Evolutionary conservation across 1,140 invertebrate genomes (phyloP), one percentile per base, ranked within the genome.

Genomic region (Eueides isabella): DNA sequence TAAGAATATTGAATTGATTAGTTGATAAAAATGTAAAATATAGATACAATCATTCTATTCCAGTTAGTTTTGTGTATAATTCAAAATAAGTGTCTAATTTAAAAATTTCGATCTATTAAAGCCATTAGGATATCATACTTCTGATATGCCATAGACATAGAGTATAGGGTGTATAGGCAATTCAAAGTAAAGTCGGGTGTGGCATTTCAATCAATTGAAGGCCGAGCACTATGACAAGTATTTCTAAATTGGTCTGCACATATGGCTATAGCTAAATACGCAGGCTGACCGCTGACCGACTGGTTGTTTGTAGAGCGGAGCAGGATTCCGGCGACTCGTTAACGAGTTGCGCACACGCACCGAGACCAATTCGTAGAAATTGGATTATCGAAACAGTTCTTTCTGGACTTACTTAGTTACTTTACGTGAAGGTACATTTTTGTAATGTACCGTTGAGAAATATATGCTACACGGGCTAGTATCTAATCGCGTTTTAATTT

Each of bases 311-410:
- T 78, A 79, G 72, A 80, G 70, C 78, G 79, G 78, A 75, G 75
- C 80, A 82, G 85, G 83, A 86, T 86, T 86, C 84, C 84, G 81
- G 78, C 78, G 80, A 44, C 63, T 74, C 76, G 85, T 79, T 89
- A 89, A 89, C 82, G 83, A 87, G 85, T 28, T 81, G 81, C 80
- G 85, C 85, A 87, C 81, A 87, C 87, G 81, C 80, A 76, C 66
- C 65, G 72, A 79, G 71, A 70, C 67, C 79, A 62, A 77, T 88
- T 85, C 85, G 78, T 78, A 80, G 85, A 86, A 86, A 82, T 86
- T 82, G 76, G 81, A 78, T 75, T 79, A 83, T 79, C 76, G 72
- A 77, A 74, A 71, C 69, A 29, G 61, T 69, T 74, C 67, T 41
- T 67, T 69, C 66, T 71, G 48, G 71, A 67, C 31, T 66, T 23